Evolutionary conservation across 2,888 invertebrate species (phyloP).

Genomic region (Drosophila melanosoma): DNA sequence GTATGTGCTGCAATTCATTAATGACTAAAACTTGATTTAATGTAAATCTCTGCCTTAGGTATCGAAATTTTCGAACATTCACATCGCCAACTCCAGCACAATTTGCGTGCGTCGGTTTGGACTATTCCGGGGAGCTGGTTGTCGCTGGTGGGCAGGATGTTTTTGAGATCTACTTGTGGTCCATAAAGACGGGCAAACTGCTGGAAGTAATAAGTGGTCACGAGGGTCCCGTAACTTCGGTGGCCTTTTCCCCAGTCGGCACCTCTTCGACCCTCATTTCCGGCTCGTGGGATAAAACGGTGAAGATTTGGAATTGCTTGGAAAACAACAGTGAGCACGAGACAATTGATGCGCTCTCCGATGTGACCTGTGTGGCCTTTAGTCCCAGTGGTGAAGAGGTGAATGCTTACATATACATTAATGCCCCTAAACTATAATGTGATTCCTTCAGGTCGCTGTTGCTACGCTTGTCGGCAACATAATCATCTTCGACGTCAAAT

Average conservation of each 20-base stretch:
- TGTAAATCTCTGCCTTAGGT: constrained; percentile 86
- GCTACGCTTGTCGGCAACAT: constrained; percentile 95
- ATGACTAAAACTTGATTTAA: background rate
- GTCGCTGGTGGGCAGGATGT: constrained; percentile 97
- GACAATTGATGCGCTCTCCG: constrained; percentile 90
- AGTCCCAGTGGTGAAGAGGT: constrained; percentile 95
- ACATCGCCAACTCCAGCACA: constrained; percentile 96
- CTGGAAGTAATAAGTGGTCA: constrained; percentile 97
- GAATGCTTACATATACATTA: constrained; percentile 15
- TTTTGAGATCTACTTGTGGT: constrained; percentile 98
- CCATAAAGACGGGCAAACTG: constrained; percentile 95
- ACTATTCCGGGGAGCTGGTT: constrained; percentile 95
- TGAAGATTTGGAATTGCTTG: constrained; percentile 96
- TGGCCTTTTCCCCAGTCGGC: constrained; percentile 91
- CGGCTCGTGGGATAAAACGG: constrained; percentile 97
- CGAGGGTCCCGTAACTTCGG: constrained; percentile 94
- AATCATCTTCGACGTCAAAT: constrained; percentile 90
- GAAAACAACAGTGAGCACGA: constrained; percentile 93
- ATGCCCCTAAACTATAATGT: background rate
- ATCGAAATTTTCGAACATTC: constrained; percentile 98
- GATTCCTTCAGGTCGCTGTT: constrained; percentile 90
- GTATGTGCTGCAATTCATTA: constrained; percentile 78
- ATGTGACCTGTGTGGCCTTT: constrained; percentile 93
- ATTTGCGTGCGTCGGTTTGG: constrained; percentile 95
- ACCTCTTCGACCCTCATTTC: constrained; percentile 92